phyloP scores from a whole-genome alignment of 2,113 vertebrate species.

The Spermophilus dauricus region DNA sequence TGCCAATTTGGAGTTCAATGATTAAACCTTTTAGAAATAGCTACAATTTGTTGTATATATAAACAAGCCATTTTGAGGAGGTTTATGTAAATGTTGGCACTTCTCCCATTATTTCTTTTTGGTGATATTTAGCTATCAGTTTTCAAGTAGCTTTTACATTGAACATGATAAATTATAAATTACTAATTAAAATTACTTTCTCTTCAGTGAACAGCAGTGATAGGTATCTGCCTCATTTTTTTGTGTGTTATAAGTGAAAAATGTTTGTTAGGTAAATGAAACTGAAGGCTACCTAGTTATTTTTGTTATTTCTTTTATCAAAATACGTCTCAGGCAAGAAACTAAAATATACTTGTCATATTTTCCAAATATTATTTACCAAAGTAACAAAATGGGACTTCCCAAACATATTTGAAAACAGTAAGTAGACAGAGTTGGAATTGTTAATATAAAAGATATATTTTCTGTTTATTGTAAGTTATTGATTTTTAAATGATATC shows the following conservation, averaged over 20 bases:
- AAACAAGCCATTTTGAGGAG: slow-evolving; percentile 53
- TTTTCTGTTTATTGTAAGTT: slow-evolving; percentile 62
- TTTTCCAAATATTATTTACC: slow-evolving; percentile 78
- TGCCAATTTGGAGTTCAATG: slow-evolving; percentile 42
- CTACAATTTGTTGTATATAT: slow-evolving; percentile 28
- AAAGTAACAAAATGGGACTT: slow-evolving; percentile 75
- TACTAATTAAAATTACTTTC: slow-evolving; percentile 57
- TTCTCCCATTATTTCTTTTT: slow-evolving; percentile 33
- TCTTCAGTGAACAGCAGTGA: slow-evolving; percentile 5
- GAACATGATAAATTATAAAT: slow-evolving; percentile 36
- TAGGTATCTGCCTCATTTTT: slow-evolving; percentile 53
- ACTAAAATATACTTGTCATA: slow-evolving; percentile 71
- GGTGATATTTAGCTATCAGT: slow-evolving; percentile 47
- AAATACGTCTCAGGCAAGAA: slow-evolving; percentile 72
- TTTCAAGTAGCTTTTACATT: slow-evolving; percentile 56
- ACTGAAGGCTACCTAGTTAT: slow-evolving; percentile 63
- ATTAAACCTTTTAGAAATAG: slow-evolving; percentile 62
- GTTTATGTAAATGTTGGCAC: slow-evolving; percentile 52
- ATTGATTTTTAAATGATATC: slow-evolving; percentile 59
- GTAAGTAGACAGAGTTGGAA: slow-evolving; percentile 70
- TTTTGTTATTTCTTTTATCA: slow-evolving; percentile 74
- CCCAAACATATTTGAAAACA: slow-evolving; percentile 76
- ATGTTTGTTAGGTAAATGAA: slow-evolving; percentile 60
- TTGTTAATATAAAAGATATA: slow-evolving; percentile 58
- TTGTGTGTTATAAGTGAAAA: slow-evolving; percentile 62